These are phyloP conservation scores for Palythoa grandis DNA, from an alignment of 92 coral and sea anemone species.

Conservation along the genomic window DNA sequence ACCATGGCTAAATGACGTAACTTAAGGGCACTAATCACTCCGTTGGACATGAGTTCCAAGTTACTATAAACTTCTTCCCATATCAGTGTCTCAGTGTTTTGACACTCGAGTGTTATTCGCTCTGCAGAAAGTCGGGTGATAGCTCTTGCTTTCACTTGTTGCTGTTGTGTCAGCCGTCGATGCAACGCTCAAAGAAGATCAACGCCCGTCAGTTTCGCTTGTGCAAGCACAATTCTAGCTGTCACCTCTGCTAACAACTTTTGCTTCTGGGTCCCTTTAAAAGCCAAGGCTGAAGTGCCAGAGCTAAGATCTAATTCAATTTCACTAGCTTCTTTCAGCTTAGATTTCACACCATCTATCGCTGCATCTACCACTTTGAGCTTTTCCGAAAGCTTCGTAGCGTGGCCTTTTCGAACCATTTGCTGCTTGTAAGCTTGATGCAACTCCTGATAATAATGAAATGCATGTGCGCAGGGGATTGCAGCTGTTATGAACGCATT, in stretches of 20 bases:
- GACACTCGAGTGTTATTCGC: constrained; percentile 18
- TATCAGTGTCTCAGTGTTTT: constrained; percentile 31
- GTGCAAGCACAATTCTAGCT: constrained; percentile 16
- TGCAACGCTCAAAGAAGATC: background rate
- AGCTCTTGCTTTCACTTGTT: constrained; percentile 23
- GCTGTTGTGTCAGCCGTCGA: constrained; percentile 28
- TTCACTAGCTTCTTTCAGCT: constrained; percentile 53
- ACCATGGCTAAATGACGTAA: constrained; percentile 31
- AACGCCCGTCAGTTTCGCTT: constrained; percentile 2
- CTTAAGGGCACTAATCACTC: constrained; percentile 11
- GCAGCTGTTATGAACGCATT: constrained; percentile 39
- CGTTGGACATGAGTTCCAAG: constrained; percentile 2
- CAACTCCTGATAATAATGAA: constrained; percentile 18
- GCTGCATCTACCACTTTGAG: constrained; percentile 4
- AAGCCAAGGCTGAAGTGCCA: constrained; percentile 40
- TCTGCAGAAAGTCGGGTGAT: constrained; percentile 11
- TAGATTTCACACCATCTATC: constrained; percentile 20
- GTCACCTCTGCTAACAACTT: constrained; percentile 6
- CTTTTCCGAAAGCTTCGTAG: constrained; percentile 19
- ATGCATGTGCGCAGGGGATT: constrained; percentile 30
- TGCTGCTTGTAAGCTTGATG: background rate
- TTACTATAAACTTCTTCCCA: constrained; percentile 45
- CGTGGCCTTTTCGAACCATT: constrained; percentile 29
- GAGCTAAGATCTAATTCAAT: constrained; percentile 30
- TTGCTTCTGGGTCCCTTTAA: constrained; percentile 28